Evolutionary conservation across 2,888 invertebrate species (phyloP).

Genomic region (Nysson spinosus): DNA sequence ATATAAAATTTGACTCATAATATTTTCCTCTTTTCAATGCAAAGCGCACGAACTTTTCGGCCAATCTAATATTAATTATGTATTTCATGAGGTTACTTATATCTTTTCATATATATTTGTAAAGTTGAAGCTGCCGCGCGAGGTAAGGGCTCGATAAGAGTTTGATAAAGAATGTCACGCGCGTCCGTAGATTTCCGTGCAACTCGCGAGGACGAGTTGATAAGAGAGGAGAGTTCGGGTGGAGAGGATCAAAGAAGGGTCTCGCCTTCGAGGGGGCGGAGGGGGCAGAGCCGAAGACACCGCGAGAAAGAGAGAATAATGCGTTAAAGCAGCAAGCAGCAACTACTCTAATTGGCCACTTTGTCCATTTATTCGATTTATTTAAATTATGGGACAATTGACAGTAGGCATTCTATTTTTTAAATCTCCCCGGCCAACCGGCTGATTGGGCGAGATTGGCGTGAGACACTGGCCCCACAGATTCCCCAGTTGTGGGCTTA

Average conservation of each 20-base stretch:
- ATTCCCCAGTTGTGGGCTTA: slow-evolving; percentile 78
- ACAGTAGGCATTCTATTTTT: slow-evolving; percentile 78
- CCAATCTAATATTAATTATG: too few relatives aligned
- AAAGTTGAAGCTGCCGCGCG: too few relatives aligned
- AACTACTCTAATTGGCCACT: slow-evolving; percentile 78
- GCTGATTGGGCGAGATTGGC: slow-evolving; percentile 77
- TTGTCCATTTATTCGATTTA: slow-evolving; percentile 78
- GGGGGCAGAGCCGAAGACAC: slow-evolving; percentile 55
- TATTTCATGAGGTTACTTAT: too few relatives aligned
- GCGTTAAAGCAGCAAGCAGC: slow-evolving; percentile 74
- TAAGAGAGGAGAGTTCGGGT: neutral
- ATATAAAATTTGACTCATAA: too few relatives aligned
- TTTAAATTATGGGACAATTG: slow-evolving; percentile 78
- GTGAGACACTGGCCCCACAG: slow-evolving; percentile 78
- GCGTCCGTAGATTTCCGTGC: too few relatives aligned
- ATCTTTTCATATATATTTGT: too few relatives aligned
- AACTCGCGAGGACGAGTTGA: slow-evolving; percentile 35
- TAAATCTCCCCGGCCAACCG: slow-evolving; percentile 76
- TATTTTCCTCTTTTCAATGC: too few relatives aligned
- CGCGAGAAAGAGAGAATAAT: slow-evolving; percentile 68
- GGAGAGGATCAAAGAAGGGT: too few relatives aligned
- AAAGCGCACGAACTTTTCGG: too few relatives aligned
- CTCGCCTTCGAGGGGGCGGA: too few relatives aligned
- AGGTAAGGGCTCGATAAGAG: too few relatives aligned
- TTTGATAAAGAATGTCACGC: too few relatives aligned